phyloP scores from a whole-genome alignment of 2,797 vertebrate species.

The Hoplostethus atlanticus region DNA sequence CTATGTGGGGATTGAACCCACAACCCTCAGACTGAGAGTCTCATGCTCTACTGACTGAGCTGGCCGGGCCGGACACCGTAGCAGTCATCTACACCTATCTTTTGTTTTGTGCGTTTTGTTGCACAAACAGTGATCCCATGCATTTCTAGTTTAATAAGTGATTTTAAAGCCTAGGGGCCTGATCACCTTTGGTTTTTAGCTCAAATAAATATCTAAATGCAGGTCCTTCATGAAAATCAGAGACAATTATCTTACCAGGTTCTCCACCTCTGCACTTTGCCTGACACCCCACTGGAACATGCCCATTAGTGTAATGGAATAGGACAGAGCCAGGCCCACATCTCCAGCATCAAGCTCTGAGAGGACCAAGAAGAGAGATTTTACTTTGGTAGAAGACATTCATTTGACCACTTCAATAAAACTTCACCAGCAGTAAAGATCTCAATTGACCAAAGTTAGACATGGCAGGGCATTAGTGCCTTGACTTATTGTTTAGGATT shows the following conservation, averaged over 20 bases:
- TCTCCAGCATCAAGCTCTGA: constrained; percentile 89
- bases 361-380: background rate
- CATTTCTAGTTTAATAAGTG: too few species aligned
- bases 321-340: constrained; percentile 92
- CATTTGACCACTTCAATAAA: background rate
- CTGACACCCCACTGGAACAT: constrained; percentile 97
- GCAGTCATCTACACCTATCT: too few species aligned
- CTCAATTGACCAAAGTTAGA: too few species aligned
- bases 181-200: too few species aligned
- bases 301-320: constrained; percentile 92
- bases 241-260: constrained; percentile 89
- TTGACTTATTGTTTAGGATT: background rate
- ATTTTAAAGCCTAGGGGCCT: too few species aligned
- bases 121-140: too few species aligned
- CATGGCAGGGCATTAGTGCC: background rate
- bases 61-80: too few species aligned
- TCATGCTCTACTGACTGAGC: too few species aligned
- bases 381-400: background rate
- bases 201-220: background rate
- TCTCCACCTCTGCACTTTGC: constrained; percentile 96
- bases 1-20: too few species aligned
- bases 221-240: background rate
- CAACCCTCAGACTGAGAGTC: too few species aligned
- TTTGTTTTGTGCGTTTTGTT: too few species aligned
- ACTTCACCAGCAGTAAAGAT: background rate